Evolutionary conservation across 53 echinoderm and acorn worm species (phyloP), one percentile per base, ranked within the genome.

Genomic region (Stichopus horrens): DNA sequence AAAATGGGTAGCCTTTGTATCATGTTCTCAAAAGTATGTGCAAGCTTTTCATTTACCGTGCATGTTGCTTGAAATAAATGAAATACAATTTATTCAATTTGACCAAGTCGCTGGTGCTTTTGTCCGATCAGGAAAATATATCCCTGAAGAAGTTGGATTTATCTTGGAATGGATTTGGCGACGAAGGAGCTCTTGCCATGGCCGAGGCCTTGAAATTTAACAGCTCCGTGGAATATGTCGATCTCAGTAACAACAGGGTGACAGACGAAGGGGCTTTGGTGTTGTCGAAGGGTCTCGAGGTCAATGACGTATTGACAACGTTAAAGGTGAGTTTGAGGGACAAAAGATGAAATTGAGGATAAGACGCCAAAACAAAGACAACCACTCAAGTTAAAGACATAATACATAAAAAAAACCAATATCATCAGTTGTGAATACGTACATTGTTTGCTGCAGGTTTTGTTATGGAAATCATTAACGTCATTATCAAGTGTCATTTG

Each of bases 151-250:
- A 87, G 5, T 74, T 98, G 16, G 86, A 98, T 86, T 74, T 99
- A 58, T 96, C 99, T 7, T 99, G 99, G 99, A 99, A 99, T 90
- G 99, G 99, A 54, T 93, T 99, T 74, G 99, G 91, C 6, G 94
- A 99, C 83, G 99, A 99, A 60, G 99, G 99, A 52, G 92, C 99
- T 14, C 86, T 99, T 53, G 99, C 99, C 86, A 99, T 99, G 99
- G 99, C 95, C 9, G 95, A 99, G 88, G 91, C 96, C 6, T 93
- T 99, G 73, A 96, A 99, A 86, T 99, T 94, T 76, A 99, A 99
- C 94, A 96, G 94, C 83, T 92, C 94, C 9, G 71, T 99, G 19
- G 92, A 94, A 82, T 94, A 92, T 90, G 51, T 99, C 53, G 93
- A 99, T 68, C 74, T 99, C 58, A 99, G 93, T 54, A 99, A 96